Percentiles rank a stretch among this genome's conserved stretches.
These are phyloP conservation scores for Caenorhabditis sinica DNA, from an alignment of 2,888 invertebrate genomes.

Conservation along the genomic window DNA sequence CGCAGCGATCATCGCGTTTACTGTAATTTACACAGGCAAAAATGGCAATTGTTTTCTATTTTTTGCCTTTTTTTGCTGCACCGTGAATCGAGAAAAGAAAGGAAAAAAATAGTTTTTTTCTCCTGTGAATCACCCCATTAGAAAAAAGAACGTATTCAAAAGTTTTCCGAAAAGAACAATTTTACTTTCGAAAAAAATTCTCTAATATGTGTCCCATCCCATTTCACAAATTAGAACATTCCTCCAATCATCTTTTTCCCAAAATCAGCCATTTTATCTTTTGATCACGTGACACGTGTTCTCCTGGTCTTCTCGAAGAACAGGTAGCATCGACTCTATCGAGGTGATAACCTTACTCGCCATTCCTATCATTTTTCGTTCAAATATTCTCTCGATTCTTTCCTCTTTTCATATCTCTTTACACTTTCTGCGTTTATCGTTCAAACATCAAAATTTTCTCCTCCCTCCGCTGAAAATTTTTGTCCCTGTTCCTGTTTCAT, in stretches of 20 bases:
- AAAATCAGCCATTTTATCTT: slow-evolving; percentile 16
- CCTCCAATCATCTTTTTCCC: not conserved
- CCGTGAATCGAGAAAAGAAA: no score
- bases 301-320: slow-evolving; percentile 46
- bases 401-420: slow-evolving; percentile 13
- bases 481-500: no score
- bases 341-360: slow-evolving; percentile 43
- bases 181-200: no score
- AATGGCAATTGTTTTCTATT: no score
- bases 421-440: slow-evolving; percentile 17
- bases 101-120: no score
- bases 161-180: no score
- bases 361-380: slow-evolving; percentile 34
- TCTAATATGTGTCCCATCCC: not conserved
- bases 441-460: slow-evolving; percentile 26
- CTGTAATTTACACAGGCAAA: no score
- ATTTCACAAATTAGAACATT: not conserved
- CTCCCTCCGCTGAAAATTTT: not conserved
- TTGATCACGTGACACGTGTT: slow-evolving; percentile 59
- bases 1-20: no score
- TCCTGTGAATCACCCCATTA: no score
- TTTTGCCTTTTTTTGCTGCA: no score
- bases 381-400: slow-evolving; percentile 43
- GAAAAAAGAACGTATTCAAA: no score
- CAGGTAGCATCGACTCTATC: slow-evolving; percentile 34